Evolutionary conservation across 2,797 vertebrate species (phyloP).

Genomic region (Mallotus villosus): DNA sequence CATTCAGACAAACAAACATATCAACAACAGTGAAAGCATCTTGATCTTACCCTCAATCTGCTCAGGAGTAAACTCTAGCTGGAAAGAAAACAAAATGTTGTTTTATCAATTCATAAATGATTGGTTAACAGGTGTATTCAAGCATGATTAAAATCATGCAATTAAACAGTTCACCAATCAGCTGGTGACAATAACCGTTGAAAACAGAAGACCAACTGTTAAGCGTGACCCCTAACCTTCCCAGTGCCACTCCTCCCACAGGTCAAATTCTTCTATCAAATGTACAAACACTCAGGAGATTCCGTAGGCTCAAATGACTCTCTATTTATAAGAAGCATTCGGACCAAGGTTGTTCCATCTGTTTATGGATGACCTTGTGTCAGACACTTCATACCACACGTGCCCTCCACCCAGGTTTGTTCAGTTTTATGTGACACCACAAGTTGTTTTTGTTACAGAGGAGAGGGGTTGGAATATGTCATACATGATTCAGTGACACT

Average conservation of each 20-base stretch:
- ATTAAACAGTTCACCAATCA: neutral
- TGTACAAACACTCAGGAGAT: slow-evolving; percentile 9
- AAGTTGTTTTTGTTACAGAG: slow-evolving; percentile 4
- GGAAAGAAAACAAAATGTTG: slow-evolving; percentile 44
- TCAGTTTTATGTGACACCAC: slow-evolving; percentile 9
- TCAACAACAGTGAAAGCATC: slow-evolving; percentile 8
- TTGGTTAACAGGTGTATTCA: no score
- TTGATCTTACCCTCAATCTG: slow-evolving; percentile 77
- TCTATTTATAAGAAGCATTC: slow-evolving; percentile 30
- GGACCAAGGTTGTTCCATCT: slow-evolving; percentile 20
- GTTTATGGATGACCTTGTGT: slow-evolving; percentile 60
- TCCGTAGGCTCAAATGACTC: slow-evolving; percentile 52
- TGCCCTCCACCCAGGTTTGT: slow-evolving; percentile 26
- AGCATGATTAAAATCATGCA: neutral
- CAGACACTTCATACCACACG: slow-evolving; percentile 8
- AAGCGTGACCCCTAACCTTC: neutral
- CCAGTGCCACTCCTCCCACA: neutral
- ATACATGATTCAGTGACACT: slow-evolving; percentile 13
- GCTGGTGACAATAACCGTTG: no score
- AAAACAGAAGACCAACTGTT: neutral
- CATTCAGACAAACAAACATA: slow-evolving; percentile 23
- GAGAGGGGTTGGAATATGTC: neutral
- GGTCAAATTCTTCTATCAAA: slow-evolving; percentile 3
- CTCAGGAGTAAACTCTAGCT: slow-evolving; percentile 81
- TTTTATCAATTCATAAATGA: slow-evolving; percentile 2